Conservation (phyloP, 2,888 invertebrate genomes). For the Philhelius pedissequus region DNA sequence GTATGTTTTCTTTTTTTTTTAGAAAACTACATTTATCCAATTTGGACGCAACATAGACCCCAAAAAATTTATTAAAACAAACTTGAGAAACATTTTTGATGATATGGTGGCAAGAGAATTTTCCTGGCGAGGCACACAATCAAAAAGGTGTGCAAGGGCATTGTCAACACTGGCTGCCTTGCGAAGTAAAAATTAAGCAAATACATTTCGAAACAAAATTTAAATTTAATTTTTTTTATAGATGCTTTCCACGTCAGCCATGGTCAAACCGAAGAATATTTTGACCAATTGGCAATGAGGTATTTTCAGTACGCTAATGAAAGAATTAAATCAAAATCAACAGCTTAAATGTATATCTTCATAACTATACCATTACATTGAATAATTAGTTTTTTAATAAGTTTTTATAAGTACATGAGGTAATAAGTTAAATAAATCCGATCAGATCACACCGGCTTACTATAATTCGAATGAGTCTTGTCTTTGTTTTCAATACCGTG, state of each 20-base stretch:
- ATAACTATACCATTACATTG: too few relatives aligned
- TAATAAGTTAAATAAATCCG: too few relatives aligned
- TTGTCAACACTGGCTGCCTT: background rate
- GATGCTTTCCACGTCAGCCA: background rate
- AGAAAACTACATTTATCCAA: background rate
- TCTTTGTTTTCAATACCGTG: too few relatives aligned
- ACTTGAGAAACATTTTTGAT: background rate
- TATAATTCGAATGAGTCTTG: too few relatives aligned
- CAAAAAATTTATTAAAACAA: background rate
- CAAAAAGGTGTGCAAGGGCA: background rate
- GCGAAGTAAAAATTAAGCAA: background rate
- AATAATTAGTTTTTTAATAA: too few relatives aligned
- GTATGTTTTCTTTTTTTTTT: background rate
- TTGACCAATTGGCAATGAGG: background rate
- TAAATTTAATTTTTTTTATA: background rate
- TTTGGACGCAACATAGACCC: background rate
- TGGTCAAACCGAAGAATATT: background rate
- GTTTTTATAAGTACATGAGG: too few relatives aligned
- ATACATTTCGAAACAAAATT: background rate
- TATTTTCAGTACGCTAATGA: background rate
- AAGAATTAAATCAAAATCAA: background rate
- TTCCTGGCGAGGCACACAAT: background rate
- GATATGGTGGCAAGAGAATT: background rate
- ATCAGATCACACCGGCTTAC: too few relatives aligned
- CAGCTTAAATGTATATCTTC: too few relatives aligned